Percentiles rank a stretch among this genome's conserved stretches.
Evolutionary conservation across 2,888 invertebrate genomes (phyloP).

Genomic region (Micropterix aruncella): DNA sequence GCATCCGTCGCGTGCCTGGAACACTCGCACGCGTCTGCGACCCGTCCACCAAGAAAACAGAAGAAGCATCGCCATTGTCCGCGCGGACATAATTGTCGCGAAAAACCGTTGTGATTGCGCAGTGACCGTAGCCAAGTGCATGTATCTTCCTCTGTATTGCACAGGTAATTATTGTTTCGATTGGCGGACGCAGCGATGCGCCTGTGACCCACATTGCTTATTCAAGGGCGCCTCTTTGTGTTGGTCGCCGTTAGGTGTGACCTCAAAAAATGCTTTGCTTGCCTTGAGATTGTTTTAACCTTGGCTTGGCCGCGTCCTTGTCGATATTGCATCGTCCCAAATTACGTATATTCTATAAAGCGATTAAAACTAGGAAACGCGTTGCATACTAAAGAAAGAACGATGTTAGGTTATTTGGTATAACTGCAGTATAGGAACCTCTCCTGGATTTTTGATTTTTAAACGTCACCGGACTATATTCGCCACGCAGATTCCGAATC

Average conservation of each 20-base stretch:
- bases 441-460: too few species aligned
- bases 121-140: constrained; percentile 42
- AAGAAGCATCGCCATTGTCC: neutral
- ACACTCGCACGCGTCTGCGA: neutral
- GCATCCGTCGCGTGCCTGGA: neutral
- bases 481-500: too few species aligned
- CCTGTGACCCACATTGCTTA: neutral
- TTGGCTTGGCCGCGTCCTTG: too few species aligned
- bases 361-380: too few species aligned
- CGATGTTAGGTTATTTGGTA: too few species aligned
- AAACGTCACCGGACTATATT: too few species aligned
- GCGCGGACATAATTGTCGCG: neutral
- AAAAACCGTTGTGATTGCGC: neutral
- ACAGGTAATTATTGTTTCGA: constrained; percentile 20
- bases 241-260: constrained; percentile 15
- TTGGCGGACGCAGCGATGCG: neutral
- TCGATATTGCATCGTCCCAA: too few species aligned
- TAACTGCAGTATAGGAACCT: too few species aligned
- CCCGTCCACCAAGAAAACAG: too few species aligned
- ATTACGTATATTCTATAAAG: too few species aligned
- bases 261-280: constrained; percentile 5
- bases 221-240: constrained; percentile 14
- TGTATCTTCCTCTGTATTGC: constrained; percentile 42
- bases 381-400: too few species aligned
- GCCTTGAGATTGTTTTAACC: too few species aligned